Evolutionary conservation across 2,888 invertebrate genomes (phyloP).

Genomic region (Epiperipatus broadwayi): DNA sequence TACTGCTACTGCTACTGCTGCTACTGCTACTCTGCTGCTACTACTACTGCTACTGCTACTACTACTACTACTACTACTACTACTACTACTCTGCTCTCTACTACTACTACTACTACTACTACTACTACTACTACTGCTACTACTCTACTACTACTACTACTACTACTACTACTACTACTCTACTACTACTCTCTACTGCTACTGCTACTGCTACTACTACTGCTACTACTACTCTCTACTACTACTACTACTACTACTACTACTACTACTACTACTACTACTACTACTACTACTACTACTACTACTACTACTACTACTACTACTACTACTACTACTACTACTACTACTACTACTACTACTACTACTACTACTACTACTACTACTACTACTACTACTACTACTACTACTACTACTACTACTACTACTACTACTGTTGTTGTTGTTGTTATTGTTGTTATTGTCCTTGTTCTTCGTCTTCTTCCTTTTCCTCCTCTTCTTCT

Average conservation of each 20-base stretch:
- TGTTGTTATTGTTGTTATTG: background rate
- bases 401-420: conserved; percentile 15
- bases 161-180: no score
- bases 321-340: conserved; percentile 16
- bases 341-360: conserved; percentile 16
- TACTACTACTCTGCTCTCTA: conserved; percentile 8
- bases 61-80: background rate
- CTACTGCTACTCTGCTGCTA: no score
- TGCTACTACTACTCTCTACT: no score
- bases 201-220: background rate
- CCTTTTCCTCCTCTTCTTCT: no score
- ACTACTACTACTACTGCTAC: conserved; percentile 12
- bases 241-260: background rate
- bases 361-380: conserved; percentile 15
- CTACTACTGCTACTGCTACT: conserved; percentile 8
- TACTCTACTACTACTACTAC: no score
- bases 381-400: conserved; percentile 15
- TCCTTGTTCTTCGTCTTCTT: no score
- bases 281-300: conserved; percentile 5
- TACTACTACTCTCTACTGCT: no score
- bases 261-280: conserved; percentile 5
- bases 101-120: conserved; percentile 10
- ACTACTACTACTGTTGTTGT: conserved; percentile 14
- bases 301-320: background rate
- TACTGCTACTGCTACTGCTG: no score